Base-by-base conservation (phyloP, 2,797 vertebrate genomes). In the Rhinophrynus dorsalis region DNA sequence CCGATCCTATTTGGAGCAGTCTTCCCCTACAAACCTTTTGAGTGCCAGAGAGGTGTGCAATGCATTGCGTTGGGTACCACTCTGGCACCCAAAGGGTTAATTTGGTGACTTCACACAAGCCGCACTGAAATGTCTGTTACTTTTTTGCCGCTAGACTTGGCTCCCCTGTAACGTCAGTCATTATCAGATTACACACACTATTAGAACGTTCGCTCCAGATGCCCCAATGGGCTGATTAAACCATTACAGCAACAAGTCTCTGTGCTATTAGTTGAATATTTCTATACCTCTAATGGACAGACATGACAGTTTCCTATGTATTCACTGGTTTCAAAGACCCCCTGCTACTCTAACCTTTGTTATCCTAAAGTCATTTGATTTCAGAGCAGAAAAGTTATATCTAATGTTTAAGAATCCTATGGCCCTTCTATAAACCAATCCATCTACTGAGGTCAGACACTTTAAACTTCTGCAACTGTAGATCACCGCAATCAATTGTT, bases 91-190 rank as follows among this genome's bases (percentile, higher is more conserved):
- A n/a, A n/a, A n/a, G n/a, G n/a, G n/a, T n/a, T n/a, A 37, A 61
- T 69, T 69, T 35, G 21, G 55, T n/a, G 45, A 51, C 44, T 40
- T 55, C 44, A 7, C 12, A 3, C 9, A 60, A 61, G 57, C 56
- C 67, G 29, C 47, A 69, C n/a, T 32, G 44, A 57, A 24, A 57
- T n/a, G 47, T 4, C 47, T 27, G 21, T 15, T 50, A n/a, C n/a
- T n/a, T n/a, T n/a, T n/a, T n/a, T n/a, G n/a, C n/a, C n/a, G n/a
- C n/a, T n/a, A n/a, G n/a, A n/a, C n/a, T n/a, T n/a, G n/a, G n/a
- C n/a, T n/a, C n/a, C n/a, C n/a, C n/a, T n/a, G 23, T 15, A 11
- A 3, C 12, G 17, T 5, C 30, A 2, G 44, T 51, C 42, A 59
- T 44, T 48, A 42, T 68, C 52, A 32, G 23, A 24, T 52, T 60